Conservation (phyloP, 2,113 vertebrate species). For the Perca flavescens region DNA sequence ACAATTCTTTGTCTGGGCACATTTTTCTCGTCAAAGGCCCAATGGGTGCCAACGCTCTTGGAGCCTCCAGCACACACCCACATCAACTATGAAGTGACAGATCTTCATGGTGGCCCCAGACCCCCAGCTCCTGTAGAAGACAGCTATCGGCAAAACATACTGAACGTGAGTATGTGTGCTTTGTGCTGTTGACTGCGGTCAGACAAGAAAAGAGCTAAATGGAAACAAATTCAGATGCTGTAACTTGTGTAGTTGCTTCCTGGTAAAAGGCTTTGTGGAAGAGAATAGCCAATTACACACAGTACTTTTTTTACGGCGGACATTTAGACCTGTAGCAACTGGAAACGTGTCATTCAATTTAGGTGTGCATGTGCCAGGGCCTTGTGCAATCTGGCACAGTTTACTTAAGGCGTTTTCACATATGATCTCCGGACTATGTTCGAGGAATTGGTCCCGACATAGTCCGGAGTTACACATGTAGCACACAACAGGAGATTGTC, state of each 20-base stretch:
- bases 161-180: constrained; percentile 78
- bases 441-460: no score
- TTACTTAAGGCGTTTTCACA: neutral
- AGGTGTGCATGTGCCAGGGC: neutral
- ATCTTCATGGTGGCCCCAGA: constrained; percentile 88
- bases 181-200: neutral
- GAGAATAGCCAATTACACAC: neutral
- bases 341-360: neutral
- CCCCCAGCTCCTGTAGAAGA: constrained; percentile 87
- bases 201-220: neutral
- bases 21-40: constrained; percentile 81
- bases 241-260: neutral
- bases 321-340: neutral
- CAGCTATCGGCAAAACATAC: constrained; percentile 77
- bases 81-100: constrained; percentile 88
- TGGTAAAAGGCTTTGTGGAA: neutral
- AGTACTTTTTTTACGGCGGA: neutral
- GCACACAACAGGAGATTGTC: no score
- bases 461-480: no score
- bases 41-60: constrained; percentile 88
- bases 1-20: neutral
- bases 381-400: neutral
- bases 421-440: no score
- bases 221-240: neutral
- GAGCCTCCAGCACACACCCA: constrained; percentile 87